Evolutionary conservation across 2,888 invertebrate genomes (phyloP).

Genomic region (Nudaria mundana): DNA sequence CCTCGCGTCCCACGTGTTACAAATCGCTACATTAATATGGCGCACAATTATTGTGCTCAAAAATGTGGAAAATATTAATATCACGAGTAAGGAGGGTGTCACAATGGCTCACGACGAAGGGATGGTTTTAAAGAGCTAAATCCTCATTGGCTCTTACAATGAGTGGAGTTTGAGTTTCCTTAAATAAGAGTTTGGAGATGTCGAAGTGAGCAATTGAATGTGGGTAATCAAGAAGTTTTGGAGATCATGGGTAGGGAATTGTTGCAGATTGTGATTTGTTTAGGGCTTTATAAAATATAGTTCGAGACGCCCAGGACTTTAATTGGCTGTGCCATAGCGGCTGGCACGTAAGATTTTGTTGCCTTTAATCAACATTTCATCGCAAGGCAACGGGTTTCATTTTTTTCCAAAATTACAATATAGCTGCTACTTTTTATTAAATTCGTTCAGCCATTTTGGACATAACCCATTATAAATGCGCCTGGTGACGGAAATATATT

Average conservation of each 20-base stretch:
- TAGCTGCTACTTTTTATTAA: too few relatives aligned
- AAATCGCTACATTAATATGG: slow-evolving; percentile 62
- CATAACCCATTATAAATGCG: too few relatives aligned
- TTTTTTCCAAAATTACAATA: too few relatives aligned
- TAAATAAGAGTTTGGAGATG: slow-evolving; percentile 20
- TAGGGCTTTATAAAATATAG: too few relatives aligned
- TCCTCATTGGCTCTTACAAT: slow-evolving; percentile 33
- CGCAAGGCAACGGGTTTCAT: too few relatives aligned
- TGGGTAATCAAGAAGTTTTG: slow-evolving; percentile 16
- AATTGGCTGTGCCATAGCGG: too few relatives aligned
- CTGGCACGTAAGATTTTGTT: too few relatives aligned
- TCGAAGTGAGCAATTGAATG: slow-evolving; percentile 25
- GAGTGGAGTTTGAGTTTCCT: slow-evolving; percentile 22
- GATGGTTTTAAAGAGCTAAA: slow-evolving; percentile 35
- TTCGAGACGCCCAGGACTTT: too few relatives aligned
- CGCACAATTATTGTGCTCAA: slow-evolving; percentile 68
- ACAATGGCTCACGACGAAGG: slow-evolving; percentile 51
- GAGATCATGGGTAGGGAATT: background rate
- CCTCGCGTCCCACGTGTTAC: slow-evolving; percentile 54
- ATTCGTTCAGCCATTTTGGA: too few relatives aligned
- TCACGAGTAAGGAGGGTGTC: slow-evolving; percentile 47
- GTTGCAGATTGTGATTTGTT: background rate
- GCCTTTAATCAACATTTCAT: too few relatives aligned
- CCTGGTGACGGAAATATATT: too few relatives aligned
- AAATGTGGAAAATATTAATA: slow-evolving; percentile 73